Conservation (phyloP, 2,888 invertebrate genomes). For the Metacarcinus magister region DNA sequence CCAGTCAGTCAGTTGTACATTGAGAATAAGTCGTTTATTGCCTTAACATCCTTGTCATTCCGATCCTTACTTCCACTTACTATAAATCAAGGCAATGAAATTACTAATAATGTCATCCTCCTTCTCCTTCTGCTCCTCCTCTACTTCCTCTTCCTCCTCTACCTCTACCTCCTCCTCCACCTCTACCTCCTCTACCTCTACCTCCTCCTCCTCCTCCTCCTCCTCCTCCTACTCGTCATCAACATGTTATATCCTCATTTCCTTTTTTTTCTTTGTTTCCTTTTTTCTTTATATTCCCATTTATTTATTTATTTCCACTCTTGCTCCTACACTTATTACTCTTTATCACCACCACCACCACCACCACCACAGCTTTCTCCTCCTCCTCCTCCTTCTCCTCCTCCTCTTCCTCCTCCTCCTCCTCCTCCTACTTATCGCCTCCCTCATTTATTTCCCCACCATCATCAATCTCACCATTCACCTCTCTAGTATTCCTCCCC, state of each 20-base stretch:
- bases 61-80: too few species aligned
- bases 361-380: not conserved
- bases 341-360: not conserved
- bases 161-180: not conserved
- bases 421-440: not conserved
- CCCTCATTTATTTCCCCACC: not conserved
- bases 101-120: not conserved
- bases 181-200: not conserved
- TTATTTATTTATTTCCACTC: not conserved
- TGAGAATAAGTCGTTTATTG: too few species aligned
- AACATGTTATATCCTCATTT: not conserved
- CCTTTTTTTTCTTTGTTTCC: too few species aligned
- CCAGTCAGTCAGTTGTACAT: too few species aligned
- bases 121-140: not conserved
- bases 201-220: not conserved
- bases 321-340: not conserved
- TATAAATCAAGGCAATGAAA: too few species aligned
- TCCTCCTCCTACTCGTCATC: not conserved
- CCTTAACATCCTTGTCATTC: too few species aligned
- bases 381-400: not conserved
- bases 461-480: constrained; percentile 83
- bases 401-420: constrained; percentile 15
- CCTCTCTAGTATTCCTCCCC: not conserved
- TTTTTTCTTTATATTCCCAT: too few species aligned
- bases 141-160: not conserved